These are phyloP conservation scores for Pteruthius melanotis DNA, from an alignment of 2,113 vertebrate species.

Conservation along the genomic window DNA sequence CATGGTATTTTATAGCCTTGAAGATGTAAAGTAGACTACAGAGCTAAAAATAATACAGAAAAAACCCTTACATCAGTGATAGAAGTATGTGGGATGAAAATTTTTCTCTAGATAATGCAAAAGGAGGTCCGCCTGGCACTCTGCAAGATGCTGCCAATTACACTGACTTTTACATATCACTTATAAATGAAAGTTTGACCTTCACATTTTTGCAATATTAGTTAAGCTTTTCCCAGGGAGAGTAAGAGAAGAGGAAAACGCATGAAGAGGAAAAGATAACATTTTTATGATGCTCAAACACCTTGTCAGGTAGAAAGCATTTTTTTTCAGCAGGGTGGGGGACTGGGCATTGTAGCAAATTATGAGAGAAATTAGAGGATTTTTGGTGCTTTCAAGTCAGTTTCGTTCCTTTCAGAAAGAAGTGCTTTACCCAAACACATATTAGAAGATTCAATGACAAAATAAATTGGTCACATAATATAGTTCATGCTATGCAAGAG, in stretches of 20 bases:
- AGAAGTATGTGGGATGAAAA: neutral
- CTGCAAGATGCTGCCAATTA: neutral
- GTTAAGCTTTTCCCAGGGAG: slow-evolving; percentile 20
- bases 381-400: neutral
- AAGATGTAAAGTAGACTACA: neutral
- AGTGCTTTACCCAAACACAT: neutral
- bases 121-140: neutral
- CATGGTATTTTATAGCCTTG: neutral
- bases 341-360: neutral
- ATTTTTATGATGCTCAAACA: neutral
- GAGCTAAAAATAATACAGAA: neutral
- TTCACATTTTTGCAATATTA: slow-evolving; percentile 15
- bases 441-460: neutral
- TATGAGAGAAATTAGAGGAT: neutral
- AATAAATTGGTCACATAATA: neutral
- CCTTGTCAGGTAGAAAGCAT: neutral
- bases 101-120: neutral
- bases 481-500: neutral
- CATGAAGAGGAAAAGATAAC: neutral
- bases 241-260: neutral
- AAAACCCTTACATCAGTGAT: neutral
- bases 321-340: neutral
- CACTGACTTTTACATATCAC: slow-evolving; percentile 10
- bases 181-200: slow-evolving; percentile 46
- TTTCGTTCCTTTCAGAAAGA: neutral